phyloP scores from a whole-genome alignment of 2,113 vertebrate species.

The Gadus chalcogrammus region DNA sequence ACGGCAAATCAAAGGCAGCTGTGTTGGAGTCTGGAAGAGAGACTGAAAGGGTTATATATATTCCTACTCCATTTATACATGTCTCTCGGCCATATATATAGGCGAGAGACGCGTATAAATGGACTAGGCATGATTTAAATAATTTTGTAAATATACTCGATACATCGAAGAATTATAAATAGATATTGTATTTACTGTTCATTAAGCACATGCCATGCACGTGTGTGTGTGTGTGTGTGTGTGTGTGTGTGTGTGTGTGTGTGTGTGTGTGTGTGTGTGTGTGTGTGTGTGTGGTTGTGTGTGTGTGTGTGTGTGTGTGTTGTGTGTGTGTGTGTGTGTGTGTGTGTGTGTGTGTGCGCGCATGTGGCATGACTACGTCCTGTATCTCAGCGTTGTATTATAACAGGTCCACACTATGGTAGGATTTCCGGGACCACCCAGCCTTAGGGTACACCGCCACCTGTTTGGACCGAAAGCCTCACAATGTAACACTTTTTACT shows the following conservation, averaged over 20 bases:
- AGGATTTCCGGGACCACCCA: constrained; percentile 42
- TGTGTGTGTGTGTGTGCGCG: neutral
- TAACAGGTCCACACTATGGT: constrained; percentile 18
- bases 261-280: neutral
- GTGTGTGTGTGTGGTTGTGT: constrained; percentile 2
- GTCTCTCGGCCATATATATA: too few relatives aligned
- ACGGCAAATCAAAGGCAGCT: constrained; percentile 65
- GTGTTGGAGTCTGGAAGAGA: constrained; percentile 29
- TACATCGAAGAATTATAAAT: too few relatives aligned
- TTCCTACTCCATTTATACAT: too few relatives aligned
- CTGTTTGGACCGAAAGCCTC: constrained; percentile 38
- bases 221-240: neutral
- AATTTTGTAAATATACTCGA: too few relatives aligned
- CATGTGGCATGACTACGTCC: constrained; percentile 14
- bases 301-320: too few relatives aligned
- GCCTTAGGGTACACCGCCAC: constrained; percentile 33
- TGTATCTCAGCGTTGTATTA: constrained; percentile 33
- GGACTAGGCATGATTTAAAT: too few relatives aligned
- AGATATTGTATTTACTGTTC: too few relatives aligned
- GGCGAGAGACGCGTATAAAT: too few relatives aligned
- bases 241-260: constrained; percentile 7
- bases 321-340: constrained; percentile 8
- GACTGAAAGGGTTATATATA: too few relatives aligned
- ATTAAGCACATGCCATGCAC: neutral
- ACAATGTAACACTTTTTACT: constrained; percentile 4